A percentile compares a stretch with the other conserved stretches of the same genome.
These are phyloP conservation scores for Hyperopisus bebe DNA, from an alignment of 2,113 vertebrate species.

Conservation along the genomic window DNA sequence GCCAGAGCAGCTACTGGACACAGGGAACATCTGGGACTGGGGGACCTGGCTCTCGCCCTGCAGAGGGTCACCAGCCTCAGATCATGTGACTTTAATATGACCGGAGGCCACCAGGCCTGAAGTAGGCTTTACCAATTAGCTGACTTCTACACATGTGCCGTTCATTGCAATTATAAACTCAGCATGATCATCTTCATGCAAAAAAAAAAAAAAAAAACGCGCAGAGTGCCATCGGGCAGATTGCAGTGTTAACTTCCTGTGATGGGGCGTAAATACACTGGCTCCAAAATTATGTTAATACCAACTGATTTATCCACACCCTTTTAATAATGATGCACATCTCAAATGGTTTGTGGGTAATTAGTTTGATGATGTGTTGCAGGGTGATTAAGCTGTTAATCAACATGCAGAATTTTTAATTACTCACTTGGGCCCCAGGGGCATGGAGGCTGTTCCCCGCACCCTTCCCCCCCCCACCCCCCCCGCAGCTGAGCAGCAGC, in stretches of 20 bases:
- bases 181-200: slow-evolving; percentile 19
- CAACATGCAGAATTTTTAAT: slow-evolving; percentile 31
- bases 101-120: neutral
- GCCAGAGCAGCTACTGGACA: slow-evolving; percentile 62
- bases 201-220: slow-evolving; percentile 12
- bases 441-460: neutral
- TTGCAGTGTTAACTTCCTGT: slow-evolving; percentile 42
- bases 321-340: slow-evolving; percentile 33
- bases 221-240: slow-evolving; percentile 27
- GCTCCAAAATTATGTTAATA: slow-evolving; percentile 54
- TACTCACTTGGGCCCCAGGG: slow-evolving; percentile 26
- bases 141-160: neutral
- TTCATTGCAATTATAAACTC: slow-evolving; percentile 1
- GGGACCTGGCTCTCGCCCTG: slow-evolving; percentile 79
- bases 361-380: slow-evolving; percentile 31
- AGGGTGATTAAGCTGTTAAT: slow-evolving; percentile 27
- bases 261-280: slow-evolving; percentile 48
- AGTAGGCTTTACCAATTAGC: neutral
- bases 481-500: slow-evolving; percentile 18
- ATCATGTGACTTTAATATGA: neutral
- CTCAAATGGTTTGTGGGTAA: slow-evolving; percentile 43
- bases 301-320: slow-evolving; percentile 50
- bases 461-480: neutral
- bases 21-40: slow-evolving; percentile 68
- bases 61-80: slow-evolving; percentile 19